Evolutionary conservation across 92 coral and sea anemone genomes (phyloP).

Genomic region (Siderastrea radians): DNA sequence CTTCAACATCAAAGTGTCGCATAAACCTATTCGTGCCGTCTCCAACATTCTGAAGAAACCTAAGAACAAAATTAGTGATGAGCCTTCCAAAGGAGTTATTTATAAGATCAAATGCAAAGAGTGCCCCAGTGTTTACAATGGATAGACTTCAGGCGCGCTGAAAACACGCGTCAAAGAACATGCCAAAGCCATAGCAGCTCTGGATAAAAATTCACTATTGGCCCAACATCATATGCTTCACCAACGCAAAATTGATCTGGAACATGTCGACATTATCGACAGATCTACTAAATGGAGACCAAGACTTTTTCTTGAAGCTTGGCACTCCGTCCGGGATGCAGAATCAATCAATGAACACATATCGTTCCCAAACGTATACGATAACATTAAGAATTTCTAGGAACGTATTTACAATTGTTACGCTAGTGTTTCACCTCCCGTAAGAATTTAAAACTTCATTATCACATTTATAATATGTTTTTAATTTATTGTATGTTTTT

Average conservation of each 20-base stretch:
- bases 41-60: neutral
- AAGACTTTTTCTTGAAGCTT: slow-evolving; percentile 53
- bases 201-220: slow-evolving; percentile 38
- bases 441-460: no score
- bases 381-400: neutral
- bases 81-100: neutral
- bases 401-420: neutral
- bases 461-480: neutral
- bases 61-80: neutral
- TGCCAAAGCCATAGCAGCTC: slow-evolving; percentile 18
- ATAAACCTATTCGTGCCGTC: slow-evolving; percentile 4
- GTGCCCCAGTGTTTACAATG: neutral
- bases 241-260: slow-evolving; percentile 20
- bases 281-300: slow-evolving; percentile 27
- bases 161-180: slow-evolving; percentile 27
- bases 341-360: slow-evolving; percentile 46
- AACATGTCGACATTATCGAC: slow-evolving; percentile 40
- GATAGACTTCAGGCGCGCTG: neutral
- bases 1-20: neutral
- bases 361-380: neutral
- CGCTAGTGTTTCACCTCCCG: neutral
- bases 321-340: slow-evolving; percentile 42
- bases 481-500: neutral
- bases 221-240: slow-evolving; percentile 37
- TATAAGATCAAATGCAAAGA: neutral